These are phyloP conservation scores for Cherax destructor DNA, from an alignment of 1,140 invertebrate genomes.

Conservation along the genomic window DNA sequence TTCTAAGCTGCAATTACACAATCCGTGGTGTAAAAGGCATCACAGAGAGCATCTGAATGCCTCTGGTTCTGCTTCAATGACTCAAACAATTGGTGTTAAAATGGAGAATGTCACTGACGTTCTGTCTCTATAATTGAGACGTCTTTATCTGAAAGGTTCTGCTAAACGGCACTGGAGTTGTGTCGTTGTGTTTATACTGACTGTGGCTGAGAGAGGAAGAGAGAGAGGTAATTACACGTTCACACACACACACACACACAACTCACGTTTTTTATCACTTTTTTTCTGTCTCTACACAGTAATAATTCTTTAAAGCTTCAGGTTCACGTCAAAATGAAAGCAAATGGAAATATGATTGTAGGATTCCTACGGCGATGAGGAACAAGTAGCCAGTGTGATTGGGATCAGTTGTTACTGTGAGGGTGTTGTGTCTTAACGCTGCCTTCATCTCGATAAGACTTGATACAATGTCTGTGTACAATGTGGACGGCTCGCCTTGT, in stretches of 20 bases:
- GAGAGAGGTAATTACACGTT: no score
- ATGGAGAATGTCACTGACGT: background rate
- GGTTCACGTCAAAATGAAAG: background rate
- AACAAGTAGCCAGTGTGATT: background rate
- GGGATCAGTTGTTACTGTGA: background rate
- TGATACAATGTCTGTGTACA: background rate
- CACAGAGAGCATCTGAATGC: background rate
- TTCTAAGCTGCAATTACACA: background rate
- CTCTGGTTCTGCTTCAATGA: background rate
- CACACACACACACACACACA: no score
- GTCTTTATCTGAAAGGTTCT: background rate
- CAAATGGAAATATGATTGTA: background rate
- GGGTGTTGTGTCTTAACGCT: background rate
- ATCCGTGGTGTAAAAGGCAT: background rate
- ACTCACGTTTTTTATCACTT: no score
- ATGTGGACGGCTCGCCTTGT: background rate
- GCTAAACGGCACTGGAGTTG: background rate
- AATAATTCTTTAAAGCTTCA: background rate
- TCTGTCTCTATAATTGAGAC: conserved; percentile 7
- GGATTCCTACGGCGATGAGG: background rate
- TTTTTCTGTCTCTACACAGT: no score
- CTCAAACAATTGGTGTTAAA: background rate
- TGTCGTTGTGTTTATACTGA: no score
- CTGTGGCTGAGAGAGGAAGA: no score
- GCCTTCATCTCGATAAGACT: background rate